Base-by-base conservation (phyloP, 2,113 vertebrate genomes). In the Cynoglossus semilaevis region DNA sequence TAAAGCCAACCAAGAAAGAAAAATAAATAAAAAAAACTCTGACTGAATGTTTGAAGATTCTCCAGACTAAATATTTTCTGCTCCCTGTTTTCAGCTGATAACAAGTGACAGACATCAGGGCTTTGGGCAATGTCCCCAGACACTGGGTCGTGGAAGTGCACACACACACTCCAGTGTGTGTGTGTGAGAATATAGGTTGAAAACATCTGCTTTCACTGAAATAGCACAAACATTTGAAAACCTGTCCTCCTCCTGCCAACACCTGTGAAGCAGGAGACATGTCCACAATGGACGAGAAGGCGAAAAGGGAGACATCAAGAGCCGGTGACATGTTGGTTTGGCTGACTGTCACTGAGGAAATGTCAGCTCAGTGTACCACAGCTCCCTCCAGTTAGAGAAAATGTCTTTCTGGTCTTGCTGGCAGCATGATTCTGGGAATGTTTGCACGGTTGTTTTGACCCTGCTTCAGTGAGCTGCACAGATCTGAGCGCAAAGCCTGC, bases 1-100 rank as follows among this genome's bases (percentile, higher is more conserved):
- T 53, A 8, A 70, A 48, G 13, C 51, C 51, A 58, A 60, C 46
- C 41, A 17, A 35, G 0, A 42, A 29, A 63, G 70, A 51, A 58
- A 63, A 71, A n/a, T n/a, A n/a, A n/a, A n/a, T n/a, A n/a, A n/a
- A n/a, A n/a, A n/a, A n/a, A 70, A 15, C 47, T 40, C 7, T 7
- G 17, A 75, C 72, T 75, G 45, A 70, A 38, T 60, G 58, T 49
- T 47, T 72, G 48, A 76, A 65, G 67, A 79, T 10, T 1, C 58
- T 73, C 67, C 74, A 74, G 53, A 59, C 37, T 9, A 74, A 84
- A 82, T 63, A 76, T 67, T 79, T 40, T 18, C 10, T 1, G n/a
- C 68, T 71, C 49, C 46, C 79, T 89, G 86, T 71, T 79, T 72
- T 65, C 43, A 40, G 67, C 82, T 80, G 89, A 89, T 88, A 89